Conservation (phyloP, 2,888 invertebrate species). For the Melipona bicolor region DNA sequence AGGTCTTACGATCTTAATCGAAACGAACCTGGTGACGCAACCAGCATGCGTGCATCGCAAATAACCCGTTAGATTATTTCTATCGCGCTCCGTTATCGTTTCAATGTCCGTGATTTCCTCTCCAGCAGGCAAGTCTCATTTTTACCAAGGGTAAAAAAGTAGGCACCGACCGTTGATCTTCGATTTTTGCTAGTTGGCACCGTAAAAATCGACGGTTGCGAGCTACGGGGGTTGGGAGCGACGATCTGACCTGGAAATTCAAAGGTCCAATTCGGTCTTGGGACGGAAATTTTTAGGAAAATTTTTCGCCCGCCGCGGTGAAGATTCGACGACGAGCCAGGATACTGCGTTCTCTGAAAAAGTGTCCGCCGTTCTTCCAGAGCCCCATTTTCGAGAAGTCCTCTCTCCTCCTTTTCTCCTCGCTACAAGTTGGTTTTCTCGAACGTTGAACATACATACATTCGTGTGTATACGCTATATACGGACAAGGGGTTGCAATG, state of each 20-base stretch:
- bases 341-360: constrained; percentile 21
- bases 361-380: constrained; percentile 10
- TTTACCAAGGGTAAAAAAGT: background rate
- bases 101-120: constrained; percentile 3
- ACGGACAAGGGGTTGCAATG: constrained; percentile 79
- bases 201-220: background rate
- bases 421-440: constrained; percentile 57
- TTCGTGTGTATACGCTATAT: constrained; percentile 25
- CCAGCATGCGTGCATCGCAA: constrained; percentile 34
- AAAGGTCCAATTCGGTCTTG: background rate
- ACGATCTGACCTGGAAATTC: background rate
- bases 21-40: constrained; percentile 56
- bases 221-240: too few relatives aligned
- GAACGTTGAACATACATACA: constrained; percentile 21
- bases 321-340: background rate
- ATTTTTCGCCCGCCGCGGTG: constrained; percentile 28
- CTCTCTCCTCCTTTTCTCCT: background rate
- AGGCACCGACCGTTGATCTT: background rate
- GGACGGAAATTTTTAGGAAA: background rate
- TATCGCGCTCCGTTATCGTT: constrained; percentile 16
- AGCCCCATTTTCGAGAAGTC: constrained; percentile 48
- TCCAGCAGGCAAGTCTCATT: background rate
- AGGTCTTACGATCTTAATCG: constrained; percentile 14
- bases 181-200: background rate
- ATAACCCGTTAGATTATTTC: constrained; percentile 41